Evolutionary conservation across 1,140 invertebrate genomes (phyloP).

Genomic region (Forficula auricularia): DNA sequence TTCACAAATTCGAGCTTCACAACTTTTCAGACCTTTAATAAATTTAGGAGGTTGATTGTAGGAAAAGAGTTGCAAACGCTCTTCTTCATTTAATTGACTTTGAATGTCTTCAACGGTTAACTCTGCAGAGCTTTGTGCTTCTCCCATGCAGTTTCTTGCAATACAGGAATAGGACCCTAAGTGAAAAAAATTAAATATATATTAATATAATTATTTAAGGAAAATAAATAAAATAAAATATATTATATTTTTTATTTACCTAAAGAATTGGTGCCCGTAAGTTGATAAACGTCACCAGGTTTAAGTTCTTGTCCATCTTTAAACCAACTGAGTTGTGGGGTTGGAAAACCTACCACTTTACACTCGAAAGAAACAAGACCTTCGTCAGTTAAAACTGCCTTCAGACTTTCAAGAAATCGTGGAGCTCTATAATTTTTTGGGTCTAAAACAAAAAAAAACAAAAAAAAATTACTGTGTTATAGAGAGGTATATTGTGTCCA

Average conservation of each 20-base stretch:
- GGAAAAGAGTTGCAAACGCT: conserved; percentile 52
- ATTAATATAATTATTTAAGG: conserved; percentile 2
- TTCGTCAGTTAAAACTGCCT: conserved; percentile 74
- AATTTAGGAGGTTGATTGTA: conserved; percentile 69
- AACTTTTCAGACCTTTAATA: conserved; percentile 56
- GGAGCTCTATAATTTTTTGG: conserved; percentile 79
- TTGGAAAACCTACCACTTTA: conserved; percentile 79
- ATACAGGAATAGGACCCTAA: conserved; percentile 78
- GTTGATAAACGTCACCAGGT: conserved; percentile 78
- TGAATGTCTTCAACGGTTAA: conserved; percentile 80
- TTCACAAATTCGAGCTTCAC: conserved; percentile 67
- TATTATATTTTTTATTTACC: conserved; percentile 29
- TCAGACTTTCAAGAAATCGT: conserved; percentile 71
- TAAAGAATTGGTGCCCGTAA: conserved; percentile 72
- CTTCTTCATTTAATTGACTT: conserved; percentile 72
- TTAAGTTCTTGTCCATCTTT: conserved; percentile 81
- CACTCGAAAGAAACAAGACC: conserved; percentile 82
- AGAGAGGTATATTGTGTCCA: too few species aligned
- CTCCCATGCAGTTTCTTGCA: conserved; percentile 79
- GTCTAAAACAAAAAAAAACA: too few species aligned
- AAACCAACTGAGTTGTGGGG: conserved; percentile 68
- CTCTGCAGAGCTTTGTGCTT: conserved; percentile 67
- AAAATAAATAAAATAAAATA: not conserved
- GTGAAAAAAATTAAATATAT: conserved; percentile 9
- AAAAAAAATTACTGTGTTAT: too few species aligned